phyloP scores from a whole-genome alignment of 2,113 vertebrate genomes.

The Xenopus tropicalis region DNA sequence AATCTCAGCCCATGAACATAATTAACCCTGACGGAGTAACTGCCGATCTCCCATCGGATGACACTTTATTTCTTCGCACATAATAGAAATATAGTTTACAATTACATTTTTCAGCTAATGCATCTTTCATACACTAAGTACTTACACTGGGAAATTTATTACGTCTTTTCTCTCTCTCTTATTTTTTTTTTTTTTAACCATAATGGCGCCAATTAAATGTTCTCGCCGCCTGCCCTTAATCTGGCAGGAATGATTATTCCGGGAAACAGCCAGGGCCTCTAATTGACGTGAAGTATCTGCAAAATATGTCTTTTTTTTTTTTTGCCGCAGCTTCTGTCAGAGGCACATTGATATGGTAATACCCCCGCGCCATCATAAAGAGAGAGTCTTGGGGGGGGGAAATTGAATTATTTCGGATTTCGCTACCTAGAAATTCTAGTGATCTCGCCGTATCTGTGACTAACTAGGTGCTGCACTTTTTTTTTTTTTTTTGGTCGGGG shows the following conservation, averaged over 20 bases:
- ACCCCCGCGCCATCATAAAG: conserved; percentile 76
- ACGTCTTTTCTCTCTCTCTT: conserved; percentile 63
- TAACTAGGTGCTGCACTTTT: conserved; percentile 74
- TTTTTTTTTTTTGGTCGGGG: neutral
- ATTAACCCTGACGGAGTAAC: no score
- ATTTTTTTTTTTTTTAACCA: conserved; percentile 48
- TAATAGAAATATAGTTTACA: conserved; percentile 30
- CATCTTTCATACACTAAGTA: conserved; percentile 61
- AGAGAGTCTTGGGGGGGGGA: conserved; percentile 73
- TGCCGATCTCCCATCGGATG: neutral
- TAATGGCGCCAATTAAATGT: conserved; percentile 84
- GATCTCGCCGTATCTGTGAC: conserved; percentile 75
- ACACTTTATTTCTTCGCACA: conserved; percentile 18
- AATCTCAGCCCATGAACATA: no score
- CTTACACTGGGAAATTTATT: conserved; percentile 69
- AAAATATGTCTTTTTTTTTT: conserved; percentile 74
- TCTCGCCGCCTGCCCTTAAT: conserved; percentile 78
- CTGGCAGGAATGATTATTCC: conserved; percentile 80
- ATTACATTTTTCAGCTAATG: conserved; percentile 21
- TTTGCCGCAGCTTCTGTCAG: conserved; percentile 70
- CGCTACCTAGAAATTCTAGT: conserved; percentile 77
- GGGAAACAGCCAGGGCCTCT: conserved; percentile 75
- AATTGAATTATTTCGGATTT: conserved; percentile 83
- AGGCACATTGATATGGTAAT: conserved; percentile 84
- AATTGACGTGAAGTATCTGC: conserved; percentile 81